phyloP scores from a whole-genome alignment of 2,113 vertebrate genomes.

The Athene noctua region DNA sequence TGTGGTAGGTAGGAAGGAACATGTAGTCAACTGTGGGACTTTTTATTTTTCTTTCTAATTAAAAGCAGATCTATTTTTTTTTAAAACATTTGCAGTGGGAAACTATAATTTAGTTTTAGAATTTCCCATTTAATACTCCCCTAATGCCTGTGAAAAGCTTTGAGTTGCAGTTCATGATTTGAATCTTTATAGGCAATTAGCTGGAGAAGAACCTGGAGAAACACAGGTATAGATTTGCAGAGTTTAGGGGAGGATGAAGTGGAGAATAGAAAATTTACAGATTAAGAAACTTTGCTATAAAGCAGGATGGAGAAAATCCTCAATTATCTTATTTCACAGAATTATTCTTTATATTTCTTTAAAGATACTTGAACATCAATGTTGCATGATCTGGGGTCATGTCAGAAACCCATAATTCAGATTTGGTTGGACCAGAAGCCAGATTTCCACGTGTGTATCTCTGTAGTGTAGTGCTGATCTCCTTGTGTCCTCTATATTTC shows the following conservation, averaged over 20 bases:
- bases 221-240: slow-evolving; percentile 26
- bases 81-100: slow-evolving; percentile 40
- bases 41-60: slow-evolving; percentile 70
- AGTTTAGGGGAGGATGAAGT: not conserved
- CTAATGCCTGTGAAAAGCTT: slow-evolving; percentile 61
- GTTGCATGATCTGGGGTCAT: not conserved
- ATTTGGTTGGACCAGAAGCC: not conserved
- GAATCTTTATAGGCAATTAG: slow-evolving; percentile 57
- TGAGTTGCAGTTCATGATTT: slow-evolving; percentile 54
- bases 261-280: not conserved
- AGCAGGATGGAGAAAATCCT: not conserved
- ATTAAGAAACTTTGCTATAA: not conserved
- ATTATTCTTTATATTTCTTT: not conserved
- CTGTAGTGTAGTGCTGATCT: not conserved
- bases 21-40: not conserved
- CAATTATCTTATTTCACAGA: not conserved
- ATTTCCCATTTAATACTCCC: slow-evolving; percentile 70
- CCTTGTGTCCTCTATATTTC: not conserved
- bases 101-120: slow-evolving; percentile 60
- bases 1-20: not conserved
- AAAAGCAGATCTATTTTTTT: slow-evolving; percentile 49
- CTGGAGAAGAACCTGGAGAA: slow-evolving; percentile 18
- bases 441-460: not conserved
- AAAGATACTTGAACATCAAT: not conserved
- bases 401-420: not conserved